Percentiles rank a stretch among this genome's conserved stretches.
Conservation (phyloP, 2,888 invertebrate genomes). For the Cyaniris semiargus region DNA sequence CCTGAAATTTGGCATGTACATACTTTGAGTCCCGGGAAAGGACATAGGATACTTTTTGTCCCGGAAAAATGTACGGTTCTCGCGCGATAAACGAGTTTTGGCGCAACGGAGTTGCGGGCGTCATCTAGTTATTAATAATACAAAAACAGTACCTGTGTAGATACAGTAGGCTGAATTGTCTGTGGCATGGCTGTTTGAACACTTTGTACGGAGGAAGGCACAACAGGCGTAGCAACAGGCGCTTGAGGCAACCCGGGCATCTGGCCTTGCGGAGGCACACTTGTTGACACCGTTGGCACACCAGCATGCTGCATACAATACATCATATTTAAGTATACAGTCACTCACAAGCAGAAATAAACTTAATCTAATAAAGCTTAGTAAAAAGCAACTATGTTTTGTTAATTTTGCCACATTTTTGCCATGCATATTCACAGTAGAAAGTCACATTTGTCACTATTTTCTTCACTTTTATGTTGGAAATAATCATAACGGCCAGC, state of each 20-base stretch:
- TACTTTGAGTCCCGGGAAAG: too few relatives aligned
- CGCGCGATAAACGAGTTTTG: too few relatives aligned
- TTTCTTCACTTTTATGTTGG: background rate
- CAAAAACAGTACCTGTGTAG: constrained; percentile 53
- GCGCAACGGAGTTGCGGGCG: too few relatives aligned
- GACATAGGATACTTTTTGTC: too few relatives aligned
- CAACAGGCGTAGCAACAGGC: constrained; percentile 53
- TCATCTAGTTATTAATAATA: background rate
- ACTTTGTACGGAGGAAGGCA: constrained; percentile 43
- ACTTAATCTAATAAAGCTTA: constrained; percentile 33
- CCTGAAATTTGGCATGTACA: too few relatives aligned
- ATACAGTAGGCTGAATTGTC: constrained; percentile 49
- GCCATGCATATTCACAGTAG: constrained; percentile 10
- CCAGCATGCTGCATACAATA: constrained; percentile 61
- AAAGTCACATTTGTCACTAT: background rate
- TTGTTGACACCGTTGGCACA: constrained; percentile 69
- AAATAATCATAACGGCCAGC: background rate
- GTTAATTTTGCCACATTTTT: constrained; percentile 14
- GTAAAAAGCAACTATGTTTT: background rate
- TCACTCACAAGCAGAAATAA: constrained; percentile 26
- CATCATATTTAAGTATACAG: background rate
- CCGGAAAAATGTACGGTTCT: too few relatives aligned
- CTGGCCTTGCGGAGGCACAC: constrained; percentile 59
- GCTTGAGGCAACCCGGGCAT: constrained; percentile 55
- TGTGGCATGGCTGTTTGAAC: constrained; percentile 48